These are phyloP conservation scores for Bemisia tabaci DNA, from an alignment of 1,140 invertebrate genomes.

Conservation along the genomic window DNA sequence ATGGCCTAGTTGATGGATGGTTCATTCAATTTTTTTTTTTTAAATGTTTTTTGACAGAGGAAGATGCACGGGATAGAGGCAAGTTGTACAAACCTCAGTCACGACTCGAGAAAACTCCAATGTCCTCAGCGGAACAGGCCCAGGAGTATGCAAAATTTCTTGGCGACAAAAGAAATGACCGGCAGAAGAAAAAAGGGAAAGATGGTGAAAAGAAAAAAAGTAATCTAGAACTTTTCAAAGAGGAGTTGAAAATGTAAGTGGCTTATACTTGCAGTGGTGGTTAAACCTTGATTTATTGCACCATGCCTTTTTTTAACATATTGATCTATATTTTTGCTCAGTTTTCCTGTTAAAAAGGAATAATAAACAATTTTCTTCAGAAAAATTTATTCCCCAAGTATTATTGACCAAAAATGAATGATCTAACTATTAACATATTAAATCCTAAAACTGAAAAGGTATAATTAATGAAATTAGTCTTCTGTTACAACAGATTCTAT, in stretches of 20 bases:
- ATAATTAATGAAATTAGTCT: no score
- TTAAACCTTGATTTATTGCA: no score
- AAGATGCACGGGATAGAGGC: conserved; percentile 77
- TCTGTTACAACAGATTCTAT: no score
- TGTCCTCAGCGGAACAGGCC: conserved; percentile 38
- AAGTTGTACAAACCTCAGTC: conserved; percentile 89
- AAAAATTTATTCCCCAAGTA: no score
- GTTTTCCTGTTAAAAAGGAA: no score
- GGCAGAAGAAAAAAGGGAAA: conserved; percentile 64
- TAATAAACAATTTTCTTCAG: no score
- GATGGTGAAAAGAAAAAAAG: conserved; percentile 86
- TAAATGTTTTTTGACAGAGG: conserved; percentile 39
- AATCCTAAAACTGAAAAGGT: no score
- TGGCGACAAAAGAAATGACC: conserved; percentile 40
- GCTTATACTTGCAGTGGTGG: no score
- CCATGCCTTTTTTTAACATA: neutral
- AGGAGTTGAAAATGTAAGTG: conserved; percentile 76
- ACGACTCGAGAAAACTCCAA: conserved; percentile 46
- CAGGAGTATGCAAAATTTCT: conserved; percentile 59
- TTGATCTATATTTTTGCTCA: neutral
- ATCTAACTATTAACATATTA: no score
- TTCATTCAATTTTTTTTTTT: conserved; percentile 15
- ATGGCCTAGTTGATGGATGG: no score
- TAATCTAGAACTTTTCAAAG: conserved; percentile 93
- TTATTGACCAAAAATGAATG: no score